phyloP scores from a whole-genome alignment of 2,888 invertebrate species.

The Exephanes ischioxanthus region DNA sequence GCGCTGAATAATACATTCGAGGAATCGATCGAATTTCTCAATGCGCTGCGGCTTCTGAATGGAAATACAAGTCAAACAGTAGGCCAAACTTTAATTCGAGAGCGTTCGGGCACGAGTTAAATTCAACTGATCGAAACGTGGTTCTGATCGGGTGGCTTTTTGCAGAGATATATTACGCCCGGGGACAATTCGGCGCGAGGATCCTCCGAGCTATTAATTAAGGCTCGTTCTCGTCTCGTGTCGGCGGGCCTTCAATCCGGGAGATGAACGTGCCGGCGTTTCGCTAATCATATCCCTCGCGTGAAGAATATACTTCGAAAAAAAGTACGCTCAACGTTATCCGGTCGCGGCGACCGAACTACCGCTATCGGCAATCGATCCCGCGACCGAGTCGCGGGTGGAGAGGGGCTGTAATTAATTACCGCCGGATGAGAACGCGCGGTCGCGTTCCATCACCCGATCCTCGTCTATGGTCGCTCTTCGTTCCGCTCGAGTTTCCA shows the following conservation, averaged over 20 bases:
- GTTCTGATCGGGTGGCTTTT: conserved; percentile 14
- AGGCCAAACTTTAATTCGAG: conserved; percentile 40
- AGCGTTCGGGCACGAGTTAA: conserved; percentile 2
- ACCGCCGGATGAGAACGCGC: conserved; percentile 56
- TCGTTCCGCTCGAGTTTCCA: conserved; percentile 71
- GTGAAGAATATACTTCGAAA: background rate
- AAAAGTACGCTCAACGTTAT: conserved; percentile 50
- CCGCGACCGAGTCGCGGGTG: conserved; percentile 36
- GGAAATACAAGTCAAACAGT: conserved; percentile 14
- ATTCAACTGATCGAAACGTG: conserved; percentile 5
- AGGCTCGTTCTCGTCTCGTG: conserved; percentile 34
- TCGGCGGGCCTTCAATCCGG: conserved; percentile 17
- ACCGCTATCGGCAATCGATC: conserved; percentile 62
- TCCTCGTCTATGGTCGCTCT: conserved; percentile 52
- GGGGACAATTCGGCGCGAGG: conserved; percentile 30
- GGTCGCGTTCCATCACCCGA: conserved; percentile 56
- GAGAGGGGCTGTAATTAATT: conserved; percentile 60
- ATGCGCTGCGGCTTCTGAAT: background rate
- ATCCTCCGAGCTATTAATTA: conserved; percentile 54
- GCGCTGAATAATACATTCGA: background rate
- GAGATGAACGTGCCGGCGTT: conserved; percentile 33
- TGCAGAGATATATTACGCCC: background rate
- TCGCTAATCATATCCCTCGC: conserved; percentile 57
- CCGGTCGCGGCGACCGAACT: conserved; percentile 57
- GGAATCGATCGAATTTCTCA: conserved; percentile 4